Evolutionary conservation across 2,888 invertebrate genomes (phyloP), one percentile per base, ranked within the genome.

Genomic region (Chamaedrilus cognettii): DNA sequence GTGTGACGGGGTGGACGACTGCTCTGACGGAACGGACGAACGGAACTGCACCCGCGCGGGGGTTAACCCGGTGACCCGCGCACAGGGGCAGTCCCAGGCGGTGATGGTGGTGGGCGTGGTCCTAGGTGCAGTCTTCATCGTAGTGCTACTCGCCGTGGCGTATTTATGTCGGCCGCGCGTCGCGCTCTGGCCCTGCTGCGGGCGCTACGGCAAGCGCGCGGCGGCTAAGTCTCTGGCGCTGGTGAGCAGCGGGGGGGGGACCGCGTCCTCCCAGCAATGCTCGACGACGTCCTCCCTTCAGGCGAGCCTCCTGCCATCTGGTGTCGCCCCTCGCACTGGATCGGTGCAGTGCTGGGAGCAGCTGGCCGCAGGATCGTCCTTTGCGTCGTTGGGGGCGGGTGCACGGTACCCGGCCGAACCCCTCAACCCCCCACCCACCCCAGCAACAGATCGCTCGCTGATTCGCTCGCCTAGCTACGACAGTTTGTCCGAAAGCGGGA

Each of bases 41-140:
- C n/a, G 26, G 15, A 76, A 82, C 61, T 84, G 83, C 70, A 11
- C 35, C 2, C 51, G 15, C 26, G 23, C 26, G n/a, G 64, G 31
- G 7, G 7, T 42, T 42, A 19, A 42, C 7, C 7, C 42, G 42
- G 42, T n/a, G n/a, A n/a, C n/a, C n/a, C n/a, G n/a, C n/a, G n/a
- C n/a, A n/a, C n/a, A n/a, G n/a, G n/a, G n/a, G n/a, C n/a, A n/a
- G n/a, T n/a, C n/a, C n/a, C n/a, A n/a, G n/a, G n/a, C n/a, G n/a
- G n/a, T n/a, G n/a, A n/a, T n/a, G n/a, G n/a, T n/a, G n/a, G n/a
- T n/a, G n/a, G n/a, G n/a, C n/a, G n/a, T n/a, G n/a, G n/a, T n/a
- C n/a, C n/a, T n/a, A n/a, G n/a, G n/a, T n/a, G n/a, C n/a, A n/a
- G n/a, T n/a, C n/a, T n/a, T n/a, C n/a, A n/a, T n/a, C n/a, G n/a